Conservation (phyloP, 2,113 vertebrate species). For the Salvelinus namaycush region DNA sequence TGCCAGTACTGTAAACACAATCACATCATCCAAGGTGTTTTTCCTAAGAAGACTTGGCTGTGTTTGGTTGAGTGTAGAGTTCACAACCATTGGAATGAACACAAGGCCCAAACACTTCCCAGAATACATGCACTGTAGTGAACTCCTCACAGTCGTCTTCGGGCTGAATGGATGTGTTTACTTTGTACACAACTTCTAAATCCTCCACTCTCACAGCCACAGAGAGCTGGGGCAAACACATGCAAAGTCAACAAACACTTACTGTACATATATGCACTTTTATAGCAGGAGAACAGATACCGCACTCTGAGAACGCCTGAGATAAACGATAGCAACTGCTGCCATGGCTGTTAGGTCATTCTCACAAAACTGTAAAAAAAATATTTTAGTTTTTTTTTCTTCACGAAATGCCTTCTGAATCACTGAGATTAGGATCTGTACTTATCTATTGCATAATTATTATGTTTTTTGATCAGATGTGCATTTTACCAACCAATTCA, state of each 20-base stretch:
- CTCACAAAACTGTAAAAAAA: too few relatives aligned
- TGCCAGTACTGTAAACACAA: conserved; percentile 37
- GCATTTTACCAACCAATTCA: too few relatives aligned
- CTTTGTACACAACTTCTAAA: conserved; percentile 34
- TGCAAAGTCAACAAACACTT: conserved; percentile 38
- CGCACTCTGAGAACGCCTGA: neutral
- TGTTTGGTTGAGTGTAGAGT: conserved; percentile 21
- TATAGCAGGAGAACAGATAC: neutral
- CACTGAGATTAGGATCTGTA: too few relatives aligned
- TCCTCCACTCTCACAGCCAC: conserved; percentile 8
- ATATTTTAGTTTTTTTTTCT: too few relatives aligned
- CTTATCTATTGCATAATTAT: too few relatives aligned
- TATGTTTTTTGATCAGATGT: too few relatives aligned
- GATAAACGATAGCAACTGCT: conserved; percentile 40
- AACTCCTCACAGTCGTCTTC: neutral
- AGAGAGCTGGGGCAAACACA: conserved; percentile 54
- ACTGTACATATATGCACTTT: conserved; percentile 38
- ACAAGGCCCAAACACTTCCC: conserved; percentile 46
- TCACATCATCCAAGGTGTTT: conserved; percentile 2
- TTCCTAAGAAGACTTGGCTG: conserved; percentile 31
- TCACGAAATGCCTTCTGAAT: too few relatives aligned
- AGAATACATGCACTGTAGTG: conserved; percentile 37
- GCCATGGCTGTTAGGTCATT: conserved; percentile 21
- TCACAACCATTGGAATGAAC: neutral
- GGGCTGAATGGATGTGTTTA: conserved; percentile 32